These are phyloP conservation scores for Drosophila gunungcola DNA, from an alignment of 1,140 invertebrate genomes.

Conservation along the genomic window DNA sequence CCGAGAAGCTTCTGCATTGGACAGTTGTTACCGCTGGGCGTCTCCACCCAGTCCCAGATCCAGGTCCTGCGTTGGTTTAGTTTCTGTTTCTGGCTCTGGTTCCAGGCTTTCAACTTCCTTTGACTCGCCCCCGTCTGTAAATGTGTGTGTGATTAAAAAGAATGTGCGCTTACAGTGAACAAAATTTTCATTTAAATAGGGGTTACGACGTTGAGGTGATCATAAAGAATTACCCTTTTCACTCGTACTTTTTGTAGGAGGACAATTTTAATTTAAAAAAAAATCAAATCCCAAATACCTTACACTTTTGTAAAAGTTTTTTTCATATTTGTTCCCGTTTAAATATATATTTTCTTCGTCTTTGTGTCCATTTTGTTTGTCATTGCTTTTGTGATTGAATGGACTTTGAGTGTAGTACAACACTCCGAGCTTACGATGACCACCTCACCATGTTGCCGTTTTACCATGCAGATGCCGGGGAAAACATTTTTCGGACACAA, in stretches of 20 bases:
- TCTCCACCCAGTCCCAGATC: slow-evolving; percentile 26
- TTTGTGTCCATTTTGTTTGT: not conserved
- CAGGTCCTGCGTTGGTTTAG: slow-evolving; percentile 11
- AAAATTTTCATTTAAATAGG: not conserved
- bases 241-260: too few relatives aligned
- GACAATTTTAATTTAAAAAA: too few relatives aligned
- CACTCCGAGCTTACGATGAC: slow-evolving; percentile 50
- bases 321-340: too few relatives aligned
- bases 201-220: too few relatives aligned
- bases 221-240: too few relatives aligned
- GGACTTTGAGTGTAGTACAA: slow-evolving; percentile 73
- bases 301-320: too few relatives aligned
- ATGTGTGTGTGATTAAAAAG: slow-evolving; percentile 32
- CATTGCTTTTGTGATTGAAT: slow-evolving; percentile 62
- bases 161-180: slow-evolving; percentile 1
- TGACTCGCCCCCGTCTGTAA: slow-evolving; percentile 8
- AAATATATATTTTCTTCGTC: not conserved
- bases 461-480: slow-evolving; percentile 71
- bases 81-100: slow-evolving; percentile 29
- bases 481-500: slow-evolving; percentile 77
- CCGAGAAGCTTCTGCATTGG: slow-evolving; percentile 55
- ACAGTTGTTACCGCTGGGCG: slow-evolving; percentile 80
- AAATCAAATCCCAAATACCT: too few relatives aligned
- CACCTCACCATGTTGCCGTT: slow-evolving; percentile 60
- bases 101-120: slow-evolving; percentile 40